These are phyloP conservation scores for Eutolmus rufibarbis DNA, from an alignment of 2,888 invertebrate genomes.

Conservation along the genomic window DNA sequence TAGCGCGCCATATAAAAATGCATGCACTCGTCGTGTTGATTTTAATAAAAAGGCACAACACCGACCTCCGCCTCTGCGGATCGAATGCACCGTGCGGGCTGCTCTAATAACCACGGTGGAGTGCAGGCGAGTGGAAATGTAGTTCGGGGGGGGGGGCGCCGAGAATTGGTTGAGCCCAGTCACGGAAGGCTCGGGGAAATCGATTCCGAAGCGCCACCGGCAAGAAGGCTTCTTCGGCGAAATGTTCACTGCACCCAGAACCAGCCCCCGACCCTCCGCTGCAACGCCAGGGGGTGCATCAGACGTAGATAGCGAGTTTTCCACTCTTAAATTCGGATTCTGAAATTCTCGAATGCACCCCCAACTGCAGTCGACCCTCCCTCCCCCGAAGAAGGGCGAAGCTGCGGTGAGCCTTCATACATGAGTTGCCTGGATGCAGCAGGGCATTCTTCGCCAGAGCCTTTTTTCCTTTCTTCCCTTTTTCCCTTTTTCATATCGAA, in stretches of 20 bases:
- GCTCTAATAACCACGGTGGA: background rate
- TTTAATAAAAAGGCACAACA: constrained; percentile 21
- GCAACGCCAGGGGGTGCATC: background rate
- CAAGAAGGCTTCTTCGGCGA: background rate
- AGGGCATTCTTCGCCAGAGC: background rate
- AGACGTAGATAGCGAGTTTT: background rate
- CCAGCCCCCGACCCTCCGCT: background rate
- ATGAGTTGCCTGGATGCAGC: background rate
- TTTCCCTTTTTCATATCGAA: background rate
- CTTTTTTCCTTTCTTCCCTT: too few relatives aligned
- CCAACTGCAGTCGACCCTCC: background rate
- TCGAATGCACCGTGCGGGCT: background rate
- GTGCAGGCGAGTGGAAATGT: background rate
- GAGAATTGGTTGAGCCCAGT: constrained; percentile 10
- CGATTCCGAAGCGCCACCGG: background rate
- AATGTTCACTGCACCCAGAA: background rate
- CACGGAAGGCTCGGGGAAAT: constrained; percentile 11
- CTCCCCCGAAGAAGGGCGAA: background rate
- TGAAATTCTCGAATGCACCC: background rate
- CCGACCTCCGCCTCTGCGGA: constrained; percentile 1
- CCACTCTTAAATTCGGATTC: background rate
- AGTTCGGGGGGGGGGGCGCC: background rate
- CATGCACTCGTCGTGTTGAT: constrained; percentile 21
- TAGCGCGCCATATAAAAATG: constrained; percentile 15
- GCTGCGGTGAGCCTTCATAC: background rate